Evolutionary conservation across 2,797 vertebrate genomes (phyloP), one percentile per base, ranked within the genome.

Genomic region (Gallirallus australis): DNA sequence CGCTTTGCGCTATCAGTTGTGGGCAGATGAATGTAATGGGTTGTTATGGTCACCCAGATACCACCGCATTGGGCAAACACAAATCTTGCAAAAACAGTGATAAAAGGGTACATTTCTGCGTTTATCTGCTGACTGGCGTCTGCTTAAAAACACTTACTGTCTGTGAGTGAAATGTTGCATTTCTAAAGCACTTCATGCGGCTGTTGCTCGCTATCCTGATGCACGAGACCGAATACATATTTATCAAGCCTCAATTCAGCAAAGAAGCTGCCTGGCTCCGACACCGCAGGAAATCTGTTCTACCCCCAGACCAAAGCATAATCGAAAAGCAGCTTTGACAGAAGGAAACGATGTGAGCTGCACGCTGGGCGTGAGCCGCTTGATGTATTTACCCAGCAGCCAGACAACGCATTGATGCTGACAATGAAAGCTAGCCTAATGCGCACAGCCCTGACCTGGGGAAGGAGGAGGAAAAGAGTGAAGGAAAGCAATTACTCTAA

Each of bases 1-100:
- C 60, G 30, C 25, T 90, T 28, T 3, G 19, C 6, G 7, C 82
- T 94, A 57, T 87, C 94, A 65, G 40, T 8, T 89, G 79, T 73
- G 77, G 60, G 76, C 69, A 93, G 86, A 47, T 77, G 56, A 73
- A 75, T 63, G 73, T 90, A 90, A 65, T 28, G 85, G 86, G 82
- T 87, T 94, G 65, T 94, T 86, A 68, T 77, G 90, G 95, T 95
- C 94, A 93, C 94, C 69, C 77, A 71, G 82, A 86, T 93, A 94
- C 82, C 93, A 81, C 65, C 0, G 1, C 40, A 63, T 0, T 90
- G 66, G 89, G 65, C 91, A 95, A 97, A 97, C 87, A 97, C 31
- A 85, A 87, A 52, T 84, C 80, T 83, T 89, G 72, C 45, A 88
- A 86, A 92, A 95, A 59, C 31, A 66, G 42, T 7, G 87, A 95